A percentile compares a stretch with the other conserved stretches of the same genome.
phyloP scores from a whole-genome alignment of 1,140 invertebrate species.

The Drosophila oshimai region DNA sequence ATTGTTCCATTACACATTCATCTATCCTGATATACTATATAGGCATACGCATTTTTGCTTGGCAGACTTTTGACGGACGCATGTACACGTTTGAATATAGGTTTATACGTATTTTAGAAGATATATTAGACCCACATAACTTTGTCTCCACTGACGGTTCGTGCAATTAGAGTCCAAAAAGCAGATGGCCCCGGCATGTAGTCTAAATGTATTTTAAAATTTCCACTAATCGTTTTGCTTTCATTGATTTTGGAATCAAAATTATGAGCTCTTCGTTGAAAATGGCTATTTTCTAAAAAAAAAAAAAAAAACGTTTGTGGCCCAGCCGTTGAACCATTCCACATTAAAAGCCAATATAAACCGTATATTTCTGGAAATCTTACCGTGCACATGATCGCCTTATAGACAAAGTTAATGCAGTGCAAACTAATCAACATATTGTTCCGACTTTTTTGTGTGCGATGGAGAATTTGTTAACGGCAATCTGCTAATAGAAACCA shows the following conservation, averaged over 20 bases:
- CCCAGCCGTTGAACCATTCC: too few relatives aligned
- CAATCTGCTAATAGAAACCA: conserved; percentile 39
- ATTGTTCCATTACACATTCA: conserved; percentile 19
- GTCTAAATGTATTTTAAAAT: neutral
- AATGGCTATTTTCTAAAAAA: too few relatives aligned
- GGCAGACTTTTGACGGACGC: neutral
- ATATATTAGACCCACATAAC: conserved; percentile 10
- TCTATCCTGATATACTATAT: neutral
- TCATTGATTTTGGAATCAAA: neutral
- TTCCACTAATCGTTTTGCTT: neutral
- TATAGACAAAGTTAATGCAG: conserved; percentile 5
- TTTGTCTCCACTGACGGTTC: too few relatives aligned
- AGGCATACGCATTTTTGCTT: conserved; percentile 1
- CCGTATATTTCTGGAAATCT: neutral
- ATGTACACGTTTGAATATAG: conserved; percentile 3
- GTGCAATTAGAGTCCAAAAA: neutral
- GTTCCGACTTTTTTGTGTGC: neutral
- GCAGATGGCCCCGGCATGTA: conserved; percentile 13
- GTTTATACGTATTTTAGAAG: conserved; percentile 26
- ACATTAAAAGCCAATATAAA: neutral
- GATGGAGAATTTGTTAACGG: conserved; percentile 23
- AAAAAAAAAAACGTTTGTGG: too few relatives aligned
- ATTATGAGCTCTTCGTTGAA: neutral
- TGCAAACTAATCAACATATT: conserved; percentile 7
- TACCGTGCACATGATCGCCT: neutral